Conservation (phyloP, 2,888 invertebrate species). For the Trachelus troglodyta region DNA sequence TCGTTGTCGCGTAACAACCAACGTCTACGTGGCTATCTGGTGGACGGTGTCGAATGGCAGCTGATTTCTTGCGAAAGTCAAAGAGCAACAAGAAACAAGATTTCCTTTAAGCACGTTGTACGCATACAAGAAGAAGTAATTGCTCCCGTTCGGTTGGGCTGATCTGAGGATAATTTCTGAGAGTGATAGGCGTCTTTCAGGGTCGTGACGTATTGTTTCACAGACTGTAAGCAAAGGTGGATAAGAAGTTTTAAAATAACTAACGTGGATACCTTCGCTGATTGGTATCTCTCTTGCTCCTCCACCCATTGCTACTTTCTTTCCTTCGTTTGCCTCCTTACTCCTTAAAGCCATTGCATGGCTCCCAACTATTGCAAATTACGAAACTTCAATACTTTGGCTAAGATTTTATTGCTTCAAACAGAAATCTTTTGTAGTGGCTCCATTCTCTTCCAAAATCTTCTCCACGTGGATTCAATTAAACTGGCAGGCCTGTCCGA, state of each 20-base stretch:
- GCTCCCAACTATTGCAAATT: not conserved
- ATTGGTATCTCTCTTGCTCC: not conserved
- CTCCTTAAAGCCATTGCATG: not conserved
- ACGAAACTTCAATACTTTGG: not conserved
- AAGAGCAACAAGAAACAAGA: not conserved
- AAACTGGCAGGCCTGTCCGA: not conserved
- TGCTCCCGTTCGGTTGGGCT: not conserved
- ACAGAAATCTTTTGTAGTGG: not conserved
- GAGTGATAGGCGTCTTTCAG: constrained; percentile 4
- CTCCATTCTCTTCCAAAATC: not conserved
- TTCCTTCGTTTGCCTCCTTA: not conserved
- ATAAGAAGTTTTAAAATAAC: not conserved
- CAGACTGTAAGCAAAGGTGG: not conserved
- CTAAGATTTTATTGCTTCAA: not conserved
- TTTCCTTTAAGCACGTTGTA: not conserved
- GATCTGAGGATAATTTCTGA: not conserved
- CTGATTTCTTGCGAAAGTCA: not conserved
- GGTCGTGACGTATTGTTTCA: constrained; percentile 1
- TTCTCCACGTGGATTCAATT: not conserved
- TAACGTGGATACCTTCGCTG: not conserved
- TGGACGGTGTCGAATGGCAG: not conserved
- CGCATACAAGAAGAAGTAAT: not conserved
- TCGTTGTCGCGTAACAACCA: not conserved
- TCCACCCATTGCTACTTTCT: not conserved
- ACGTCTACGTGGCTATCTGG: not conserved